Conservation (phyloP, 2,113 vertebrate species). For the Apteryx owenii region DNA sequence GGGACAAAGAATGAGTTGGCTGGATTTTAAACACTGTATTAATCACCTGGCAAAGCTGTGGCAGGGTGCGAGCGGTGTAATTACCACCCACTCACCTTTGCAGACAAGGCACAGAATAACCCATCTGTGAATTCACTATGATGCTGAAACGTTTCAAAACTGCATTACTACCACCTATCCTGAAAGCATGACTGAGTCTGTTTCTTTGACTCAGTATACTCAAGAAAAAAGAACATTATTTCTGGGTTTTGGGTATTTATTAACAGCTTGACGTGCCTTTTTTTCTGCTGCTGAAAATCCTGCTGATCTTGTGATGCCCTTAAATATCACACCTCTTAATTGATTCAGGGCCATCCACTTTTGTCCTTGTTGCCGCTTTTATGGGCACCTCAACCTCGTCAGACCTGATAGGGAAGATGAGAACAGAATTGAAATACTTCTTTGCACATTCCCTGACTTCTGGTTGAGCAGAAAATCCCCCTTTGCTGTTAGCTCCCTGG, state of each 20-base stretch:
- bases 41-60: too few species aligned
- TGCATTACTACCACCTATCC: fast-evolving
- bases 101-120: background rate
- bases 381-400: background rate
- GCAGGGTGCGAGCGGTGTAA: background rate
- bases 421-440: background rate
- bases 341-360: background rate
- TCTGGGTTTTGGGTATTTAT: background rate
- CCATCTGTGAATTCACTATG: too few species aligned
- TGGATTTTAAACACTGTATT: too few species aligned
- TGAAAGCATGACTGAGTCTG: too few species aligned
- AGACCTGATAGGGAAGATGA: background rate
- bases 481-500: background rate
- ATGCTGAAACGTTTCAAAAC: background rate
- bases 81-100: background rate
- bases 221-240: background rate
- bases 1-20: too few species aligned
- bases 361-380: background rate
- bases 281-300: background rate
- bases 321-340: background rate
- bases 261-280: background rate
- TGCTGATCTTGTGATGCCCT: background rate
- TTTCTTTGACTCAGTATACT: too few species aligned
- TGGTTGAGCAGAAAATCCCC: background rate
- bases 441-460: background rate